These are phyloP conservation scores for Achatina immaculata DNA, from an alignment of 1,140 invertebrate species.

Conservation along the genomic window DNA sequence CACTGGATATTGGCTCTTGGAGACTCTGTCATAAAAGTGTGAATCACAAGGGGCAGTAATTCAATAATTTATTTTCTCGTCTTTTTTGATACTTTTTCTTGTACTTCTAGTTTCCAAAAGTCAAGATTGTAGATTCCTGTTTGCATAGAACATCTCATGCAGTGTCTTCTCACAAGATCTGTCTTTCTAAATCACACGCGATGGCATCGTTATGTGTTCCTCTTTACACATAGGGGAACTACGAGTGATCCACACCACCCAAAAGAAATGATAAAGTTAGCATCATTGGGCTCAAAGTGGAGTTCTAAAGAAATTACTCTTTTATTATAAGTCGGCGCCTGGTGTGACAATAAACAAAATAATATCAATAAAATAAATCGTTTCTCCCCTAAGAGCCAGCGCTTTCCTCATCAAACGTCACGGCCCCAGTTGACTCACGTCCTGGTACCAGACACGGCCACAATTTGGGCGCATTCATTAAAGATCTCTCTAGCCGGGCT, in stretches of 20 bases:
- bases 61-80: background rate
- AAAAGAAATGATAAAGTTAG: background rate
- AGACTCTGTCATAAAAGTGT: background rate
- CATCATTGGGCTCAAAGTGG: background rate
- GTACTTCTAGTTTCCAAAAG: background rate
- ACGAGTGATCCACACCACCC: background rate
- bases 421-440: background rate
- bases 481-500: background rate
- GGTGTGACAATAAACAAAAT: conserved; percentile 7
- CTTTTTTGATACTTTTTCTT: background rate
- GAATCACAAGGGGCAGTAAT: background rate
- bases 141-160: background rate
- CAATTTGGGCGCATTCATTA: background rate
- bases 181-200: background rate
- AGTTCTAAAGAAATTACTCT: background rate
- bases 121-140: background rate
- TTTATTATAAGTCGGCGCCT: conserved; percentile 1
- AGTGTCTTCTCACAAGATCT: background rate
- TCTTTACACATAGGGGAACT: background rate
- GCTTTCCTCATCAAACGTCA: background rate
- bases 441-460: background rate
- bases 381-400: background rate
- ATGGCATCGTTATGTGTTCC: background rate
- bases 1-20: background rate
- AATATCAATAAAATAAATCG: conserved; percentile 14